Evolutionary conservation across 2,888 invertebrate genomes (phyloP), one percentile per base, ranked within the genome.

Genomic region (Cepaea hortensis): DNA sequence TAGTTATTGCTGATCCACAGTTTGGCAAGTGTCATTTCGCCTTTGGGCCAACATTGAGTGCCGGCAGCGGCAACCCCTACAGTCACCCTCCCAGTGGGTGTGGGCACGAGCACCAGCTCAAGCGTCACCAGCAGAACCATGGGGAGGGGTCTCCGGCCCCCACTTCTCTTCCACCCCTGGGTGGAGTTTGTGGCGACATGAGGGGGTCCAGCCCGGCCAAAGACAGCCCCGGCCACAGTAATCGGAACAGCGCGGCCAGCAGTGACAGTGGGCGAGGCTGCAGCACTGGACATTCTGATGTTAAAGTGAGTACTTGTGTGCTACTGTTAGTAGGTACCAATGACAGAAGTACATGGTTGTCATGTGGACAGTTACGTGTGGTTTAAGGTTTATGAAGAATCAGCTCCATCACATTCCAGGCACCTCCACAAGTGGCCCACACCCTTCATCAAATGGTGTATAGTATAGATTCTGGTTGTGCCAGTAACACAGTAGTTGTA

Each of bases 181-280:
- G 61, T 20, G 87, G 81, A 55, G 88, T 77, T 55, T 88, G 88
- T 80, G 80, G 80, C 23, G 89, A 90, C 89, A 91, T 92, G 90
- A 91, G 91, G 88, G 90, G 91, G 18, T 86, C 90, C 46, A 91
- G 91, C 84, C 91, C 90, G 23, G 87, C 87, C 85, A 91, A 91
- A 79, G 91, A 92, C 86, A 93, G 93, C 88, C 93, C 93, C 0
- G 91, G 90, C 80, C 91, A 91, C 88, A 93, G 93, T 89, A 93
- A 94, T 89, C 90, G 94, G 48, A 94, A 94, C 91, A 93, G 93
- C 88, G 92, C 93, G 50, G 93, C 93, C 84, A 93, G 93, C 90
- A 93, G 92, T 80, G 93, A 93, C 89, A 93, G 93, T 88, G 94
- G 94, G 23, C 90, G 94, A 23, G 92, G 93, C 18, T 87, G 90